phyloP scores from a whole-genome alignment of 2,797 vertebrate genomes.

The Onychomys leucogaster region DNA sequence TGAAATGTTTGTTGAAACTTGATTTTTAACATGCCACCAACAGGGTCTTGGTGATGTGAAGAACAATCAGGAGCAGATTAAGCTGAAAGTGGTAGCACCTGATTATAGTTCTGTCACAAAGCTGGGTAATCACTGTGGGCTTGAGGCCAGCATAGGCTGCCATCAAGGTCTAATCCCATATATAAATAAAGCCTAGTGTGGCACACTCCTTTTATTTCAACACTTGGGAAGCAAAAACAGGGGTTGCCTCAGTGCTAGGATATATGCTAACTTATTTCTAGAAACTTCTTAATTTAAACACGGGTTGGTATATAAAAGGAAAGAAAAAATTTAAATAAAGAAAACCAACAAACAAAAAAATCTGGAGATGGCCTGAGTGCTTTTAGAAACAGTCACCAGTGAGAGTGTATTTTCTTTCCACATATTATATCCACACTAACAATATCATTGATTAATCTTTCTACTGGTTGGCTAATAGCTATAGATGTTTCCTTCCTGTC shows the following conservation, averaged over 20 bases:
- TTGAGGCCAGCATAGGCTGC: neutral
- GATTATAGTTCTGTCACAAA: neutral
- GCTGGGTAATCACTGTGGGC: neutral
- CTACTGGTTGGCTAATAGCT: neutral
- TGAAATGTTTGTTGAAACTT: conserved; percentile 82
- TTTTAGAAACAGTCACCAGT: neutral
- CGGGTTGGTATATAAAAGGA: too few species aligned
- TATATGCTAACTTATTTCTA: conserved; percentile 75
- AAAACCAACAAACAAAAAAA: neutral
- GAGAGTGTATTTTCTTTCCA: neutral
- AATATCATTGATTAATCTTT: neutral
- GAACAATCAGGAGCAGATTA: conserved; percentile 84
- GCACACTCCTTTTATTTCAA: neutral
- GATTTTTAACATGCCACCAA: conserved; percentile 76
- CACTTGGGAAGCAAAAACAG: neutral
- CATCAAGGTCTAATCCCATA: neutral
- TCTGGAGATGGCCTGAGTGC: neutral
- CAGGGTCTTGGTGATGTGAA: conserved; percentile 79
- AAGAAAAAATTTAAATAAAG: too few species aligned
- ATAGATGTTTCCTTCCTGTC: neutral
- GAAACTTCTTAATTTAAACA: conserved; percentile 60
- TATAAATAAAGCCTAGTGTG: neutral
- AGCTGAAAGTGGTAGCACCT: neutral
- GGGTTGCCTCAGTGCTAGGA: conserved; percentile 48
- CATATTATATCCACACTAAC: neutral